phyloP scores from a whole-genome alignment of 2,888 invertebrate genomes.

The Norana najaformis region DNA sequence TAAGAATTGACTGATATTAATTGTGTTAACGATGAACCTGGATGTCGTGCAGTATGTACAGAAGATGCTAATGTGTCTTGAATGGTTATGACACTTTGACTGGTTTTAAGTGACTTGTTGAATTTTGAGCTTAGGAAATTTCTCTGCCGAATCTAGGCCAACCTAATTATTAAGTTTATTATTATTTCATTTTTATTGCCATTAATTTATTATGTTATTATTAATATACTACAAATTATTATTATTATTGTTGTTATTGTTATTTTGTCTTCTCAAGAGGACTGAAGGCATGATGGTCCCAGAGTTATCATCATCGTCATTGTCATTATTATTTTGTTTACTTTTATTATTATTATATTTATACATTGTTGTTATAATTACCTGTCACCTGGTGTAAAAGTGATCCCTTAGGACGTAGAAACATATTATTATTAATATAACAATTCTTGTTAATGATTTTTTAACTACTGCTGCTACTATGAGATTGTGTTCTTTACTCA shows the following conservation, averaged over 20 bases:
- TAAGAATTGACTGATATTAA: neutral
- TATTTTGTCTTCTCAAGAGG: too few relatives aligned
- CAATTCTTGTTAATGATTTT: neutral
- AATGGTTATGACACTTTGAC: neutral
- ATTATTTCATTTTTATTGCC: constrained; percentile 10
- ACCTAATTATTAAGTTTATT: neutral
- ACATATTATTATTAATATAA: neutral
- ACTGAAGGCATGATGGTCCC: too few relatives aligned
- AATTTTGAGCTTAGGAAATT: constrained; percentile 6
- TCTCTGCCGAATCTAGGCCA: neutral
- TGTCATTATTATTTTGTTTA: too few relatives aligned
- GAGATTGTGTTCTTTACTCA: neutral
- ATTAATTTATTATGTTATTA: neutral
- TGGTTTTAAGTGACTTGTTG: neutral
- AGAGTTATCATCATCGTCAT: too few relatives aligned
- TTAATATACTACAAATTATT: neutral
- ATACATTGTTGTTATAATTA: neutral
- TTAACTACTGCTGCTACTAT: neutral
- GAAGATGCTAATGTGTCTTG: neutral
- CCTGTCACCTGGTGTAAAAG: neutral
- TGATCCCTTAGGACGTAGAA: neutral
- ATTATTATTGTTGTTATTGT: too few relatives aligned
- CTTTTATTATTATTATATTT: constrained; percentile 13
- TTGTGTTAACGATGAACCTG: neutral
- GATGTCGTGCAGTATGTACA: neutral